phyloP scores from a whole-genome alignment of 2,888 invertebrate genomes.

The Isotomurus palustris region DNA sequence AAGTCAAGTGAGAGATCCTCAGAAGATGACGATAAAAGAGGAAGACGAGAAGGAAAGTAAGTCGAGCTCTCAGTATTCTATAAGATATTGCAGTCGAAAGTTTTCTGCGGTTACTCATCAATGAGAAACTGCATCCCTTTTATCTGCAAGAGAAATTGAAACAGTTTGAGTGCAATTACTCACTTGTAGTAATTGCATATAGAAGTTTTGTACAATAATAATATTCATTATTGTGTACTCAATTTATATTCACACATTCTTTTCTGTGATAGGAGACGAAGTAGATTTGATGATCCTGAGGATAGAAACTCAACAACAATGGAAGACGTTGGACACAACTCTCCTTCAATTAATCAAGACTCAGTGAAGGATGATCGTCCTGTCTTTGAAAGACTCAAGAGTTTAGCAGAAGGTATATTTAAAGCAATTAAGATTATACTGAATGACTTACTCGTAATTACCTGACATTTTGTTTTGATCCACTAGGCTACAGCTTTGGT shows the following conservation, averaged over 20 bases:
- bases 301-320: conserved; percentile 23
- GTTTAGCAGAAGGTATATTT: conserved; percentile 35
- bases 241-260: background rate
- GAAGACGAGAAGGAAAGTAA: conserved; percentile 26
- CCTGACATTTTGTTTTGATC: background rate
- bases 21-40: conserved; percentile 7
- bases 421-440: background rate
- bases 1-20: background rate
- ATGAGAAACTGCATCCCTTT: too few species aligned
- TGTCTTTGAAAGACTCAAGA: conserved; percentile 42
- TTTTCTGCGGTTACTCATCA: background rate
- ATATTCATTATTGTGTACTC: background rate
- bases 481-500: conserved; percentile 15
- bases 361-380: conserved; percentile 35
- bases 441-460: background rate
- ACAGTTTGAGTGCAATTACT: conserved; percentile 33
- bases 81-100: background rate
- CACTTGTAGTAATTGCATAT: conserved; percentile 25
- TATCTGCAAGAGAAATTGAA: conserved; percentile 14
- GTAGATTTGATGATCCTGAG: conserved; percentile 39
- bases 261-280: conserved; percentile 32
- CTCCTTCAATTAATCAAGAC: conserved; percentile 18
- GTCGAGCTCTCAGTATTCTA: conserved; percentile 6
- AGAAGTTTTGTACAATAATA: conserved; percentile 19
- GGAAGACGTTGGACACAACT: conserved; percentile 3